Evolutionary conservation across 2,113 vertebrate species (phyloP).

Genomic region (Ceyx melanurus): DNA sequence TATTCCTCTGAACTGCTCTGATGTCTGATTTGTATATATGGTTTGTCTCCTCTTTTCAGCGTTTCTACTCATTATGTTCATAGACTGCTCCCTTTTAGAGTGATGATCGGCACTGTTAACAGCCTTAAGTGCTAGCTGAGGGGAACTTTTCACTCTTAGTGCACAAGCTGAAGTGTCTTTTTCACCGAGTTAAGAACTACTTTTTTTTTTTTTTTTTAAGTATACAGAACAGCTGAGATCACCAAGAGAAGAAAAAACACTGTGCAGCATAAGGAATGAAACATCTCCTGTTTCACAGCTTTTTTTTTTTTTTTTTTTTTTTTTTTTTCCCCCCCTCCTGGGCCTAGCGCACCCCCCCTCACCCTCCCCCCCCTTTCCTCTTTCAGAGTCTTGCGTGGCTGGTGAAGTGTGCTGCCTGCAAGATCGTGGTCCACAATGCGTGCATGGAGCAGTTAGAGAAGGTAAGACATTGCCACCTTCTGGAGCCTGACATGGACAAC

Average conservation of each 20-base stretch:
- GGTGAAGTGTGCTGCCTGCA: too few relatives aligned
- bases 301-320: too few relatives aligned
- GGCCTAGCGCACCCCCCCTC: too few relatives aligned
- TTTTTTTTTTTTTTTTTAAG: background rate
- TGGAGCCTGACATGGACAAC: too few relatives aligned
- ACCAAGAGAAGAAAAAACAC: fast-evolving
- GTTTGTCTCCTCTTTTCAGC: background rate
- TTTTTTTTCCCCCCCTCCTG: too few relatives aligned
- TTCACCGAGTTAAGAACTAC: background rate
- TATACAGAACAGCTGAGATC: background rate
- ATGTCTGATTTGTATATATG: background rate
- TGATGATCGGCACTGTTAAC: background rate
- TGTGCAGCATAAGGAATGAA: fast-evolving
- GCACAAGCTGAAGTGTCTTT: background rate
- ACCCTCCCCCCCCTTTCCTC: too few relatives aligned
- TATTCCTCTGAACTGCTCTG: fast-evolving
- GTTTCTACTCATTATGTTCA: fast-evolving
- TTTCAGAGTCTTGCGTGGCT: too few relatives aligned
- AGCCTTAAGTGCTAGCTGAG: background rate
- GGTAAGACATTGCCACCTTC: too few relatives aligned
- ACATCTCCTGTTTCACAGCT: background rate
- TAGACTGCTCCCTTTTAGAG: background rate
- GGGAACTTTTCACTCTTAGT: background rate
- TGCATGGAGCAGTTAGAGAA: too few relatives aligned
- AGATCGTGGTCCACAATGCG: too few relatives aligned